phyloP scores from a whole-genome alignment of 2,888 invertebrate species.

The Eristalis arbustorum region DNA sequence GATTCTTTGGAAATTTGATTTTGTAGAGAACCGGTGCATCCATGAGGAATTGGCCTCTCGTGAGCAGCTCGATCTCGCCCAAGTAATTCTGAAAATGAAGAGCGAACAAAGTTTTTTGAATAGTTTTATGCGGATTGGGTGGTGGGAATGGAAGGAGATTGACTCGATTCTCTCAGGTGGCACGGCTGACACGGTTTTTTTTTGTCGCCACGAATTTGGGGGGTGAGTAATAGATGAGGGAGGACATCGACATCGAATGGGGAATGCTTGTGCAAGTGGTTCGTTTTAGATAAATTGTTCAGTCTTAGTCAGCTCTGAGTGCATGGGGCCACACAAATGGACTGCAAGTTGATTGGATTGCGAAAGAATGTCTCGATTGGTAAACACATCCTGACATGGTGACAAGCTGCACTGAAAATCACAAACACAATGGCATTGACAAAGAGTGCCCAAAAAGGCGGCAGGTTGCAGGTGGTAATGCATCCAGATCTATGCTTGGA shows the following conservation, averaged over 20 bases:
- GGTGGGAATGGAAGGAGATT: not conserved
- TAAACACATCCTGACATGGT: too few relatives aligned
- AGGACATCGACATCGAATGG: not conserved
- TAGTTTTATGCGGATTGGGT: not conserved
- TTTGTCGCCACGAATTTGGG: not conserved
- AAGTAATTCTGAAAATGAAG: slow-evolving; percentile 81
- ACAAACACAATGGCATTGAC: too few relatives aligned
- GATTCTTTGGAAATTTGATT: slow-evolving; percentile 83
- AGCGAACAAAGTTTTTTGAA: not conserved
- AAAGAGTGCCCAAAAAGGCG: too few relatives aligned
- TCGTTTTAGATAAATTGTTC: too few relatives aligned
- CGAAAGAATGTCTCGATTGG: too few relatives aligned
- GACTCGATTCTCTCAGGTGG: not conserved
- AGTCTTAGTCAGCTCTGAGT: too few relatives aligned
- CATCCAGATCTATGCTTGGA: too few relatives aligned
- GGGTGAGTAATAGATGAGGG: too few relatives aligned
- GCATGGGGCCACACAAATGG: too few relatives aligned
- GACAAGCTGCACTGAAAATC: too few relatives aligned
- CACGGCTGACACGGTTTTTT: not conserved
- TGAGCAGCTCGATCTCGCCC: slow-evolving; percentile 82
- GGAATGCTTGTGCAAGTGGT: not conserved
- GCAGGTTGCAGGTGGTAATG: too few relatives aligned
- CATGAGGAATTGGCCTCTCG: slow-evolving; percentile 77
- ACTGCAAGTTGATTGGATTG: too few relatives aligned
- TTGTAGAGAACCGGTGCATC: slow-evolving; percentile 81